These are phyloP conservation scores for Drosophila subquinaria DNA, from an alignment of 2,888 invertebrate species.

Conservation along the genomic window DNA sequence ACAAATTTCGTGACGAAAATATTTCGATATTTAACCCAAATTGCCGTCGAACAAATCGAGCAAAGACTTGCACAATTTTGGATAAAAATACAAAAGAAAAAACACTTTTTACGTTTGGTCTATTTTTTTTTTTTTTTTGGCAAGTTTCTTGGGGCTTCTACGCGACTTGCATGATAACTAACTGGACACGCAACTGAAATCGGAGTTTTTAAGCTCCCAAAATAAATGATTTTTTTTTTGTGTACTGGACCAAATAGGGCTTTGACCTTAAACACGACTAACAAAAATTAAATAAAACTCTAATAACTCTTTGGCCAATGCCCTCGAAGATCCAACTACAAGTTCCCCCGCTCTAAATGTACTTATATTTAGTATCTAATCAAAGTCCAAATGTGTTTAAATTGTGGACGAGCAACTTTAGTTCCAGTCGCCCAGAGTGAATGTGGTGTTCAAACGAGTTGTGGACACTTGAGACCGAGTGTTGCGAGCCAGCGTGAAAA, in stretches of 20 bases:
- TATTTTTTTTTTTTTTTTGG: conserved; percentile 32
- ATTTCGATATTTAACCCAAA: conserved; percentile 38
- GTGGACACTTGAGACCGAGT: conserved; percentile 45
- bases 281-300: conserved; percentile 23
- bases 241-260: conserved; percentile 26
- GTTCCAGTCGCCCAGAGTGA: conserved; percentile 14
- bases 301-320: conserved; percentile 25
- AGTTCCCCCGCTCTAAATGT: conserved; percentile 17
- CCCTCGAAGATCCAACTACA: conserved; percentile 1
- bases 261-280: conserved; percentile 27
- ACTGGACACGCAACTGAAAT: conserved; percentile 42
- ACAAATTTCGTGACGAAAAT: conserved; percentile 35
- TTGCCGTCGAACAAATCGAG: conserved; percentile 8
- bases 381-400: conserved; percentile 60
- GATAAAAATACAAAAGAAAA: conserved; percentile 24
- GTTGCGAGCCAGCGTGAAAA: conserved; percentile 50
- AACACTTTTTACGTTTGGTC: conserved; percentile 50
- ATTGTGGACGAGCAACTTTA: conserved; percentile 37
- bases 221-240: conserved; percentile 14
- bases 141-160: conserved; percentile 32
- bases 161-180: conserved; percentile 44
- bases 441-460: conserved; percentile 50
- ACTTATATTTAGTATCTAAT: conserved; percentile 45
- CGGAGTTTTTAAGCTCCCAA: conserved; percentile 3
- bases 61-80: conserved; percentile 50